These are phyloP conservation scores for Dendrophyllia cribrosa DNA, from an alignment of 64 coral and sea anemone genomes.

Conservation along the genomic window DNA sequence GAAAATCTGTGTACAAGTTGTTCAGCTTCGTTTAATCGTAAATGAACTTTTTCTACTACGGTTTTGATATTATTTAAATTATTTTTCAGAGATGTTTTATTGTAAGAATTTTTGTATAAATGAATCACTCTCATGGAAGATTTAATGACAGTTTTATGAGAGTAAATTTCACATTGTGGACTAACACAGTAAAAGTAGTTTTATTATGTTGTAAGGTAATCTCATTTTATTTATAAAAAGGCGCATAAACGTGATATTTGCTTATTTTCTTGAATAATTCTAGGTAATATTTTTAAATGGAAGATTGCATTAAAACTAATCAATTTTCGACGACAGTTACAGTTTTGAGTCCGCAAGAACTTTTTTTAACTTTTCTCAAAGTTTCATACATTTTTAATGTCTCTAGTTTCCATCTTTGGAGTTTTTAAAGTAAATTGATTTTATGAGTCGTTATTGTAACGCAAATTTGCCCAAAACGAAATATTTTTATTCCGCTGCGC, in stretches of 20 bases:
- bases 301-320: neutral
- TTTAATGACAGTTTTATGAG: neutral
- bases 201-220: neutral
- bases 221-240: neutral
- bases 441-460: neutral
- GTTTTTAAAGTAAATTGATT: neutral
- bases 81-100: neutral
- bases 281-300: no score
- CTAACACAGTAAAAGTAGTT: constrained; percentile 15
- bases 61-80: neutral
- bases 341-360: neutral
- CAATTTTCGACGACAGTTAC: neutral
- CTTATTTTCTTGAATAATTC: neutral
- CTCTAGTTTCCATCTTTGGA: neutral
- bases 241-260: no score
- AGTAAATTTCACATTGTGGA: constrained; percentile 10
- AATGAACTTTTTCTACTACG: neutral
- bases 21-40: neutral
- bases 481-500: neutral
- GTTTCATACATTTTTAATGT: neutral
- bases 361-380: neutral
- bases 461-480: neutral
- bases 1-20: constrained; percentile 15
- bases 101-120: neutral
- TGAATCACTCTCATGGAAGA: neutral